A percentile compares a stretch with the other conserved stretches of the same genome.
phyloP scores from a whole-genome alignment of 2,113 vertebrate genomes.

The Pagrus major region DNA sequence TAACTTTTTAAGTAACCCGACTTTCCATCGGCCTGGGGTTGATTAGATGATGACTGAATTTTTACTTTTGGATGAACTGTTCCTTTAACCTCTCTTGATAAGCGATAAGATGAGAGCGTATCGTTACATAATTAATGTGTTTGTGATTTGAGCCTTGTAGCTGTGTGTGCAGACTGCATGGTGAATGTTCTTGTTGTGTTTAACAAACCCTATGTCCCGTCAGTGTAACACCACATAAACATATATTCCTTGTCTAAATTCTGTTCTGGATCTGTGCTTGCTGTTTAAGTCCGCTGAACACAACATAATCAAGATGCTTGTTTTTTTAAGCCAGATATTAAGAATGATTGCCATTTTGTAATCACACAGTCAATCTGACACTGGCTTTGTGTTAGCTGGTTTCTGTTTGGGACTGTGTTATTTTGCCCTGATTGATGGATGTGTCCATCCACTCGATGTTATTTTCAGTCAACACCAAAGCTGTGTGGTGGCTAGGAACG shows the following conservation, averaged over 20 bases:
- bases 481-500: not conserved
- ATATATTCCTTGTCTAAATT: not conserved
- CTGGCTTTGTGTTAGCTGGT: not conserved
- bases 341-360: not conserved
- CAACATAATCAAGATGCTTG: not conserved
- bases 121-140: not conserved
- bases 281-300: not conserved
- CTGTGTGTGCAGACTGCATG: slow-evolving; percentile 37
- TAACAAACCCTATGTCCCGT: not conserved
- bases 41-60: too few relatives aligned
- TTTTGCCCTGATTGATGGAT: not conserved
- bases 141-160: not conserved
- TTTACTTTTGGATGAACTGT: too few relatives aligned
- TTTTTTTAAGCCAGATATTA: not conserved
- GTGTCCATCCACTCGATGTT: not conserved
- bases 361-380: not conserved
- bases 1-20: too few relatives aligned
- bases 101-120: not conserved
- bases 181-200: slow-evolving; percentile 19
- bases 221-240: not conserved
- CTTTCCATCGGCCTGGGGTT: too few relatives aligned
- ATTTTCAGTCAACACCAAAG: not conserved
- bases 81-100: not conserved
- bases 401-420: not conserved
- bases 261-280: not conserved